Base-by-base conservation (phyloP, 1,140 invertebrate species). In the Zaprionus lachaisei region DNA sequence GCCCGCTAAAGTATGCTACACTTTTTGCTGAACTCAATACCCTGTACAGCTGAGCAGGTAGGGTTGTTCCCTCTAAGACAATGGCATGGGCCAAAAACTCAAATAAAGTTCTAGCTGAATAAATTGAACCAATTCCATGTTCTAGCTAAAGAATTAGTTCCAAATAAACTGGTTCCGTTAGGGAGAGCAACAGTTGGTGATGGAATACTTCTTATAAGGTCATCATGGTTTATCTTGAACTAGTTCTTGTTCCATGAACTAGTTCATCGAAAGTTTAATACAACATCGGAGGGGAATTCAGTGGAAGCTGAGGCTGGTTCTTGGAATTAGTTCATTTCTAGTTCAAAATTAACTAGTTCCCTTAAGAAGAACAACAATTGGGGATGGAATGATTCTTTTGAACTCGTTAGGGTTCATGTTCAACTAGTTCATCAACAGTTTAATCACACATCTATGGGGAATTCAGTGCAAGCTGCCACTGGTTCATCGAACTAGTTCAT, bases 21-120 rank as follows among this genome's bases (percentile, higher is more conserved):
- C 24, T 73, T 71, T 74, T 74, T 74, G 26, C 24, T 41, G n/a
- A 41, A 60, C 22, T 28, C 20, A 51, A 24, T 51, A 14, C 20
- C 47, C 20, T 51, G 20, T 51, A 9, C 2, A 51, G 20, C 4
- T 51, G 9, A 0, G 20, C 47, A 14, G 9, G 11, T 22, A 5
- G 31, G 17, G 7, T 20, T 17, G 7, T 17, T 47, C 3, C 4
- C 15, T 44, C 0, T 5, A 1, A 17, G 15, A 15, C 5, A 15
- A 5, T 24, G 24, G 24, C 24, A 4, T n/a, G 38, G 4, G 4
- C 1, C 14, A 41, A n/a, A n/a, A 37, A 37, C 12, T 34, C 1
- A 37, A 37, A 37, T 37, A 37, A 14, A 28, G 1, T 28, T 9
- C 28, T 2, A 31, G 28, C 28, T 31, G 7, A 31, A 31, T 28